Percentiles rank a stretch among this genome's conserved stretches.
Conservation (phyloP, 2,113 vertebrate species). For the Probosciger aterrimus region DNA sequence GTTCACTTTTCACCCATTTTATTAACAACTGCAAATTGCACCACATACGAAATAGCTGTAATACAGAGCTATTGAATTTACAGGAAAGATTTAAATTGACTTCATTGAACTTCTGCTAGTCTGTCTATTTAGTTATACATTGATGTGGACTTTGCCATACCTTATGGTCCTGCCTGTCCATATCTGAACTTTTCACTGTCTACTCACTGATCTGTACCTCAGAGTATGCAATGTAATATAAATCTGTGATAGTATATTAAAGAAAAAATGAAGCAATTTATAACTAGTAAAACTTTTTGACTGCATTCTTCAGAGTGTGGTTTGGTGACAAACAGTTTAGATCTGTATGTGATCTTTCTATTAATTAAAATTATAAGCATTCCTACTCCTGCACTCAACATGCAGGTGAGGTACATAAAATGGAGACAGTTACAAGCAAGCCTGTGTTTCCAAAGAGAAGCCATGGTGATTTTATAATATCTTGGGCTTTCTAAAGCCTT, state of each 20-base stretch:
- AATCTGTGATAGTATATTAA: neutral
- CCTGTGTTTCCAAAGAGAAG: neutral
- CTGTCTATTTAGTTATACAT: accelerated
- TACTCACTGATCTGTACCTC: neutral
- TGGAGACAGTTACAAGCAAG: neutral
- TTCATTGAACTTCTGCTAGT: neutral
- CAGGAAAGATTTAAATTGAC: neutral
- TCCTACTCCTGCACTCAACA: neutral
- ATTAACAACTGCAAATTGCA: neutral
- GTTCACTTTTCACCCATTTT: neutral
- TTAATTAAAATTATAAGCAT: neutral
- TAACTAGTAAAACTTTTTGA: neutral
- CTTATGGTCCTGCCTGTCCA: neutral
- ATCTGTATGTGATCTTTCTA: neutral
- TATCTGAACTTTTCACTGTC: neutral
- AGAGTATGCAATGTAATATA: neutral
- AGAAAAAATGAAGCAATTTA: neutral
- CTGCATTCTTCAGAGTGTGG: neutral
- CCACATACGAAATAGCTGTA: neutral
- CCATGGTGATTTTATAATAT: neutral
- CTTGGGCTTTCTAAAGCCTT: neutral
- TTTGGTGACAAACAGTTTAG: neutral
- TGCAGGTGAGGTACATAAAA: neutral
- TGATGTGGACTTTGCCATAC: neutral
- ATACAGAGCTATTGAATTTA: neutral